Conservation (phyloP, 92 coral and sea anemone genomes). For the Zoanthus gigantus region DNA sequence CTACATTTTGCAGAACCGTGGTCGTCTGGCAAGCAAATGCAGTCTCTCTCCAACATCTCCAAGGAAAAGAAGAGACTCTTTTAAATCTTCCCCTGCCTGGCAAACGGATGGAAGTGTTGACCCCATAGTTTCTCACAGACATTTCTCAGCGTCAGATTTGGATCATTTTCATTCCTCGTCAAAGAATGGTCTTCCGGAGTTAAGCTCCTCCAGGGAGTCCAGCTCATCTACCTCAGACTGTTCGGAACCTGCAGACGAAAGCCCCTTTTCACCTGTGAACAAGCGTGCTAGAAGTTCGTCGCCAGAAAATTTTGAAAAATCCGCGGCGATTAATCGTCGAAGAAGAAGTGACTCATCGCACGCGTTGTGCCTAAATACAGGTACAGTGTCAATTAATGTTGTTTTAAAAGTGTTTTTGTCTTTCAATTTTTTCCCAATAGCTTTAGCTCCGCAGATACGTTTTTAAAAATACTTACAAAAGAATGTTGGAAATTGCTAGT, state of each 20-base stretch:
- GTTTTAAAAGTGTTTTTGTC: neutral
- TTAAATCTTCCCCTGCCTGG: conserved; percentile 72
- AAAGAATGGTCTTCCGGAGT: conserved; percentile 66
- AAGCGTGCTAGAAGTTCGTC: conserved; percentile 89
- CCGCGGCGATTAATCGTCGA: conserved; percentile 28
- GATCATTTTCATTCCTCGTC: conserved; percentile 60
- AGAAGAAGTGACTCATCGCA: conserved; percentile 57
- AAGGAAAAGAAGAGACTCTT: conserved; percentile 69
- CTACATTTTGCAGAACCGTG: conserved; percentile 87
- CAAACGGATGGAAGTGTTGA: conserved; percentile 69
- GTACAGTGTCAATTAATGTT: neutral
- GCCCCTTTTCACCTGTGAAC: conserved; percentile 71
- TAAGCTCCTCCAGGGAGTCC: conserved; percentile 66
- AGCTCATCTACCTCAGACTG: conserved; percentile 87
- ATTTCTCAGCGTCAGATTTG: conserved; percentile 73
- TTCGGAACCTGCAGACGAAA: conserved; percentile 81
- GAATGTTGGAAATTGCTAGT: no score
- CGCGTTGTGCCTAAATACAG: conserved; percentile 45
- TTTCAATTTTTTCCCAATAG: neutral
- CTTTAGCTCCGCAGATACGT: neutral
- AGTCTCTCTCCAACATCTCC: conserved; percentile 91
- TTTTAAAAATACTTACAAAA: neutral
- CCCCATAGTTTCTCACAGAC: conserved; percentile 64
- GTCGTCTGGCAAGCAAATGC: conserved; percentile 95
- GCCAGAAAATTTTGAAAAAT: conserved; percentile 66